Base-by-base conservation (phyloP, 30 jellyfish, hydroid and myxozoan genomes). In the Turritopsis dohrnii region DNA sequence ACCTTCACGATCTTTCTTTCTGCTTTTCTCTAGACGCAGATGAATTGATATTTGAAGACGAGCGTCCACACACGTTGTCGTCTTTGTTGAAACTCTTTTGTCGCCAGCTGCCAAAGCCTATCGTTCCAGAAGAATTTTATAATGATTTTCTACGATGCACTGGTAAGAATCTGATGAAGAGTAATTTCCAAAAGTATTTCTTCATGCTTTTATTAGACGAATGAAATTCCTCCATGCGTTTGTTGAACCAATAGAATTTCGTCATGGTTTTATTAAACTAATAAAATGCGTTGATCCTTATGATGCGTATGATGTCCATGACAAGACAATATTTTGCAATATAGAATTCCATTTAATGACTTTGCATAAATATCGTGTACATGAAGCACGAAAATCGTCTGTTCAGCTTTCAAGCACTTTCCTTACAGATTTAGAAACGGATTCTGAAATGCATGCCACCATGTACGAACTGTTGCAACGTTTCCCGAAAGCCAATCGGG, bases 91-190 rank as follows among this genome's bases (percentile, higher is more conserved):
- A 93, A 79, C 84, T 93, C 23, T 93, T 93, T 75, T 93, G 85
- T 80, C 97, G 98, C 28, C 98, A 90, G 73, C 80, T 93, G 76
- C 94, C 96, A 71, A 76, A 66, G 66, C 98, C 98, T 26, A 72
- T 93, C 65, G 87, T 92, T 7, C 95, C 96, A 9, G 29, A 81
- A 1, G 95, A 92, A n/a, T 88, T 79, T 84, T 92, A 92, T 86
- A 89, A 87, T 54, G 97, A 92, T 76, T 92, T 87, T 79, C 72
- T 92, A 1, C 81, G 97, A 72, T 41, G 87, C 28, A 86, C 94
- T 53, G 97, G 97, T 92, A 24, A 53, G 89, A 24, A 28, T 13
- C 60, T 41, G 13, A 41, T 41, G 60, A 41, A 41, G n/a, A n/a
- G n/a, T n/a, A n/a, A n/a, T n/a, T n/a, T n/a, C 9, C 60, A 41